Evolutionary conservation across 2,113 vertebrate species (phyloP), one percentile per base, ranked within the genome.

Genomic region (Perccottus glenii): DNA sequence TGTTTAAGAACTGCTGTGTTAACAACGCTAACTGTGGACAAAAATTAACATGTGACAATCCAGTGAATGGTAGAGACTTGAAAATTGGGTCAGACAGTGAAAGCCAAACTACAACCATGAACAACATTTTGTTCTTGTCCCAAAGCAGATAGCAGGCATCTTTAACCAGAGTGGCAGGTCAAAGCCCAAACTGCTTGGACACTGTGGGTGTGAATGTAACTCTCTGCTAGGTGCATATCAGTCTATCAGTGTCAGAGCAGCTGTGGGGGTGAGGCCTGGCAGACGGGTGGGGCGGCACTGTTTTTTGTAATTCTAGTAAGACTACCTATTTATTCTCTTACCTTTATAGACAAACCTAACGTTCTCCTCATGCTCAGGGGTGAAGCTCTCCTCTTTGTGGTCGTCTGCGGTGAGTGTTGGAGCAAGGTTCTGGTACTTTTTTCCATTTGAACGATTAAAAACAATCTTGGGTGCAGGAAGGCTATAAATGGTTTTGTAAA

Each of bases 391-490:
- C 52, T 95, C 94, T 12, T 90, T 89, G 2, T 86, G 85, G 12
- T 63, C 73, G 1, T 87, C 85, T 3, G 86, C 8, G 2, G 90
- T 88, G 2, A 87, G 86, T 11, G 75, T 27, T 3, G 86, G 87
- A 15, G 92, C 51, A 9, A 80, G 73, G 4, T 77, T 73, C 0
- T 89, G 93, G 3, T 92, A 90, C 86, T 93, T 92, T 77, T 94
- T 96, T 49, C 95, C 94, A 0, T 96, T 97, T 50, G 91, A 91
- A 36, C 95, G 94, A 87, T 93, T 96, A 90, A 98, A 98, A 67
- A 98, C 90, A 0, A 98, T 94, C 87, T 94, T 96, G 8, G 92
- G 95, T 1, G 91, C 89, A 2, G 93, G 85, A 50, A 93, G 93
- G 81, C 60, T 60, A 64, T n/a, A 11, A 0, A 47, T 33, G 12